Base-by-base conservation (phyloP, 2,888 invertebrate species). In the Lasioglossum marginatum region DNA sequence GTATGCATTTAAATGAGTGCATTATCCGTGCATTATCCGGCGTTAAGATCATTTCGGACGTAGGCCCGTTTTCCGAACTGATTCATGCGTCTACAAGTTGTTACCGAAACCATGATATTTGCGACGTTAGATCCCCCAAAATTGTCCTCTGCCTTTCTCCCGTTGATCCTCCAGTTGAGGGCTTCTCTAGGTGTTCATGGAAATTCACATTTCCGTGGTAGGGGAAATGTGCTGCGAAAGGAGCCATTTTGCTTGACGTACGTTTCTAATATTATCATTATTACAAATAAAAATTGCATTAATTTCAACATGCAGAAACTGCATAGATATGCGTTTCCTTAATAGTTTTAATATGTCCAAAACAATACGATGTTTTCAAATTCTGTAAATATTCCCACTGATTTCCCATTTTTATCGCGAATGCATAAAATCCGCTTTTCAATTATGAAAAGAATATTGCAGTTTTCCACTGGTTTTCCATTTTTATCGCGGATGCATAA, bases 1-100 rank as follows among this genome's bases (percentile, higher is more conserved):
- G 94, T 93, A 94, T 94, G 94, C 94, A 94, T 94, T 94, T 94
- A 94, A 94, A 94, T 92, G 92, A 93, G 90, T 92, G 92, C 92
- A 93, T 93, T 93, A 93, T 92, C 92, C 85, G 87, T 79, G 91
- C 90, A 93, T 92, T 93, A 93, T 91, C 91, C 90, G 34, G 75
- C 85, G 79, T 87, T 87, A 88, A 84, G 88, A 89, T 83, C 87
- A 80, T 89, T 91, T 82, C 66, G 77, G n/a, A 77, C 78, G 68
- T 72, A 34, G 68, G 60, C 63, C 74, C 31, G 73, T 57, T n/a
- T n/a, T 70, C 60, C 60, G 81, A 85, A 86, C 83, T 87, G 89
- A 90, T 89, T 90, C 81, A 89, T 85, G 86, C 34, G 81, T 43
- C 79, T 80, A 74, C 72, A 48, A 77, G 73, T 87, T 81, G 76